phyloP scores from a whole-genome alignment of 2,113 vertebrate species.

The Narcine bancroftii region DNA sequence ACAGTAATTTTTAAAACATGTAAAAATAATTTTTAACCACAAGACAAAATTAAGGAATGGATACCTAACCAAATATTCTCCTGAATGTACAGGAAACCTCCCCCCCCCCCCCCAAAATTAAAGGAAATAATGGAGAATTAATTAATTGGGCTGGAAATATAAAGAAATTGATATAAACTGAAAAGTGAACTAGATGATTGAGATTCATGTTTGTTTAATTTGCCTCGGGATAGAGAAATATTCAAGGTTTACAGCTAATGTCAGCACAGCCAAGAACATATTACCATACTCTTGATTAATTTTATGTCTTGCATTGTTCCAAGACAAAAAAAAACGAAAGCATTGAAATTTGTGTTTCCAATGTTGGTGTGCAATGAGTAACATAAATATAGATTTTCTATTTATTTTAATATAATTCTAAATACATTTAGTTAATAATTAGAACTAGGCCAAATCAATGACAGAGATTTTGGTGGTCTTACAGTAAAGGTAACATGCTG shows the following conservation, averaged over 20 bases:
- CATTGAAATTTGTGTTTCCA: background rate
- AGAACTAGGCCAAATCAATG: background rate
- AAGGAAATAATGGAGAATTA: background rate
- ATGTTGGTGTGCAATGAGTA: background rate
- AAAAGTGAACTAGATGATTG: background rate
- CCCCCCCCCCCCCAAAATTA: too few relatives aligned
- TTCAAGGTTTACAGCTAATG: background rate
- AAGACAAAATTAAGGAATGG: background rate
- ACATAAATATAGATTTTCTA: background rate
- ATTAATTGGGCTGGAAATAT: background rate
- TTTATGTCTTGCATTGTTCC: background rate
- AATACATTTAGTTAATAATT: background rate
- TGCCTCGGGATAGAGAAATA: background rate
- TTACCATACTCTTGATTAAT: too few relatives aligned
- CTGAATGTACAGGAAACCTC: background rate
- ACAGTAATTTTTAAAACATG: background rate
- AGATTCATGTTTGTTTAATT: slow-evolving; percentile 5
- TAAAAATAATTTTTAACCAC: background rate
- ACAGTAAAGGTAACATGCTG: background rate
- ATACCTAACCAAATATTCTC: background rate
- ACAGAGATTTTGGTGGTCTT: background rate
- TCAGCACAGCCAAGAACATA: background rate
- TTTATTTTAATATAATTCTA: background rate
- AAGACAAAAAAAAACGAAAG: background rate
- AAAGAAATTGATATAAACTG: background rate